Evolutionary conservation across 2,888 invertebrate genomes (phyloP).

Genomic region (Petrophora chlorosata): DNA sequence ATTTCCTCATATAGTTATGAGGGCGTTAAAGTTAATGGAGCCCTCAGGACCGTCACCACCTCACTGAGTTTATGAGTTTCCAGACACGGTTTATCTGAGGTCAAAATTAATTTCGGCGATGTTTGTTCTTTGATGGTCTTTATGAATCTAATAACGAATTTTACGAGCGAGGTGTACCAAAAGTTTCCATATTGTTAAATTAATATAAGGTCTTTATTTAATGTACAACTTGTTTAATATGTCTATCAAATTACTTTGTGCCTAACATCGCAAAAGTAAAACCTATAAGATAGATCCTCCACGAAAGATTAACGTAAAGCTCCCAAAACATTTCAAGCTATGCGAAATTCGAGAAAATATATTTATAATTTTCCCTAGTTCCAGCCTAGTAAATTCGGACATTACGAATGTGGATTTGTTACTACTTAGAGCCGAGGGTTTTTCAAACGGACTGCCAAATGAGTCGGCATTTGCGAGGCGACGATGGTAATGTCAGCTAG

Average conservation of each 20-base stretch:
- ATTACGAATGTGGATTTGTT: slow-evolving; percentile 48
- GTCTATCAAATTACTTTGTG: too few species aligned
- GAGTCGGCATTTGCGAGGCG: slow-evolving; percentile 72
- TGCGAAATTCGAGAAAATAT: neutral
- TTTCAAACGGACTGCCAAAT: slow-evolving; percentile 75
- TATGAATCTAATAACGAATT: too few species aligned
- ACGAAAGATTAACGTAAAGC: neutral
- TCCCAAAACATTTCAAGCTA: neutral
- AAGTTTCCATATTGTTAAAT: too few species aligned
- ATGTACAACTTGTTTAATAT: too few species aligned
- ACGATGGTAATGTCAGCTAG: slow-evolving; percentile 76
- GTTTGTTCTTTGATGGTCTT: slow-evolving; percentile 49
- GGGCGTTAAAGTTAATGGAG: slow-evolving; percentile 75
- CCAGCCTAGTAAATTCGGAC: slow-evolving; percentile 23
- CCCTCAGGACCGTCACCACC: slow-evolving; percentile 57
- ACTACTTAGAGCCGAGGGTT: slow-evolving; percentile 59
- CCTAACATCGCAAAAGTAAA: too few species aligned
- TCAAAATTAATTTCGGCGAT: slow-evolving; percentile 59
- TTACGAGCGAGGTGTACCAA: too few species aligned
- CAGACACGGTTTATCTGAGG: slow-evolving; percentile 57
- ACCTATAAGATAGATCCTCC: neutral
- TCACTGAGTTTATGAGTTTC: slow-evolving; percentile 68
- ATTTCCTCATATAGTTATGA: slow-evolving; percentile 73
- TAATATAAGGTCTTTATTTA: too few species aligned
- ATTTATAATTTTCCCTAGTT: slow-evolving; percentile 10